Conservation (phyloP, 2,113 vertebrate genomes). For the Macquaria ambigua region DNA sequence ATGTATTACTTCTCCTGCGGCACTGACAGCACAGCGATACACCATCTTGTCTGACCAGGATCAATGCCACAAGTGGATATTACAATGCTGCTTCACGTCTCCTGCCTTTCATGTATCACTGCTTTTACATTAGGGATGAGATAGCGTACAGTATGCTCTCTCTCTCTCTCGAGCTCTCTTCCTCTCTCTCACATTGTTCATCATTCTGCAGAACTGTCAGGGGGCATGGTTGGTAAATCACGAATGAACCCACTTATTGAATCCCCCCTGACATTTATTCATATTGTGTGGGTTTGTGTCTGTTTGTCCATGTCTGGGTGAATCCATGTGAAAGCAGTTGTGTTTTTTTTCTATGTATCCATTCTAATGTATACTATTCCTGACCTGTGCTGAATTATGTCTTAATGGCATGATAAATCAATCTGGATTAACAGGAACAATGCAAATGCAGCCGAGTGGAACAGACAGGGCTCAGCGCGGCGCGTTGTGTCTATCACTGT, state of each 20-base stretch:
- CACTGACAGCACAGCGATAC: conserved; percentile 30
- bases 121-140: conserved; percentile 48
- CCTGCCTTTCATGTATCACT: conserved; percentile 55
- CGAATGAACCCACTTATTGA: conserved; percentile 7
- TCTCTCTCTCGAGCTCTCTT: conserved; percentile 3
- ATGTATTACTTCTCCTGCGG: conserved; percentile 30
- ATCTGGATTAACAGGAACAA: conserved; percentile 74
- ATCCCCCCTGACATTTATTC: conserved; percentile 36
- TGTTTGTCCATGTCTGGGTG: neutral
- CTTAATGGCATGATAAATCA: conserved; percentile 64
- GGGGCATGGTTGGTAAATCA: conserved; percentile 31
- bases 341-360: neutral
- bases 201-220: conserved; percentile 46
- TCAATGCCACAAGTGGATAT: conserved; percentile 59
- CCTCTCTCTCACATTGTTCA: conserved; percentile 38
- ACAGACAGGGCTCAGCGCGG: conserved; percentile 71
- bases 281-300: conserved; percentile 8
- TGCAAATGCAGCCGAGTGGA: conserved; percentile 63
- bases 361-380: conserved; percentile 23
- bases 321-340: neutral
- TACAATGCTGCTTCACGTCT: conserved; percentile 37
- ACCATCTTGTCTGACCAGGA: conserved; percentile 37
- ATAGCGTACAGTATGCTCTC: conserved; percentile 10
- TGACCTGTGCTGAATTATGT: conserved; percentile 55
- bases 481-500: conserved; percentile 6